Base-by-base conservation (phyloP, 2,888 invertebrate species). In the Embidobia sp. region DNA sequence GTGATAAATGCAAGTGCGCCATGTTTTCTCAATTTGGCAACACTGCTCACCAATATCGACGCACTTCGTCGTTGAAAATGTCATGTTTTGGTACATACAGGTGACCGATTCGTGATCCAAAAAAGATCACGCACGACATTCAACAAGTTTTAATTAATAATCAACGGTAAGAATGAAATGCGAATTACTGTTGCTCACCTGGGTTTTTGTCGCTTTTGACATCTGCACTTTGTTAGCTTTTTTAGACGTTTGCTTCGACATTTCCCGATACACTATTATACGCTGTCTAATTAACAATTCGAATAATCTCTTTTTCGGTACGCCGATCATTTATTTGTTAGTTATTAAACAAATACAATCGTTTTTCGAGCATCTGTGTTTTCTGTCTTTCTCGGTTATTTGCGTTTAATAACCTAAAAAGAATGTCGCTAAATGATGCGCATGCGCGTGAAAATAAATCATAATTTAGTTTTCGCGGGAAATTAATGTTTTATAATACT, bases 171-270 rank as follows among this genome's bases (percentile, higher is more conserved):
- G 85, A 74, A 1, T 8, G 0, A 33, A 31, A 27, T n/a, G 22
- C 42, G 10, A 11, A 33, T 22, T 4, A 3, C 46, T 7, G 31
- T 48, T 18, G 82, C 83, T 83, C 57, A 87, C 87, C 74, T 86
- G 82, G 11, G 48, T 77, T 59, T 77, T 74, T n/a, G 64, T 55
- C 3, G 26, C 13, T 61, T 79, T 74, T 33, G 73, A 55, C 18
- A 37, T 5, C 49, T 81, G 77, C 6, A 73, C 70, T 53, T 51
- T 79, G 46, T 55, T 67, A 26, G 16, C 57, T 79, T 83, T 87
- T 76, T 84, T 81, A 13, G 83, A 75, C 8, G 69, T 75, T 57
- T 85, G 81, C 75, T 85, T 84, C 74, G 85, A 85, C 86, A 87
- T 87, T 78, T 83, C 78, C 44, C 84, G 80, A 26, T 4, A 26